phyloP scores from a whole-genome alignment of 2,888 invertebrate species.

The Meliscaeva auricollis region DNA sequence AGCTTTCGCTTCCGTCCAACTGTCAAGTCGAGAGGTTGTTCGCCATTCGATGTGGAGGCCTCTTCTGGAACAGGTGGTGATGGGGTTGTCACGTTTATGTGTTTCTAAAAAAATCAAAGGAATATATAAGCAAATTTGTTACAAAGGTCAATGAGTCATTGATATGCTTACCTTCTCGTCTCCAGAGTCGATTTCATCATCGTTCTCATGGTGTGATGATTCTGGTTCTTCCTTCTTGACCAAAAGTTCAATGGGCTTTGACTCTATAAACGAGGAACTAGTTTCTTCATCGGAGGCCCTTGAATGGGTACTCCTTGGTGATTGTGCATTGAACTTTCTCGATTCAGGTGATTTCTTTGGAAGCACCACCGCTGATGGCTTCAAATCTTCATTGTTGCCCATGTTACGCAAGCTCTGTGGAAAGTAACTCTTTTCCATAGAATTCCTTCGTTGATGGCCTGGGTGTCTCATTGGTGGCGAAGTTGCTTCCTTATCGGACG shows the following conservation, averaged over 20 bases:
- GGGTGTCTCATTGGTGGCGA: slow-evolving; percentile 84
- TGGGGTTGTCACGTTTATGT: slow-evolving; percentile 82
- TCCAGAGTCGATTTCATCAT: slow-evolving; percentile 77
- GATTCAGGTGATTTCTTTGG: slow-evolving; percentile 54
- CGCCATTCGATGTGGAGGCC: slow-evolving; percentile 84
- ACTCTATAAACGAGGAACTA: slow-evolving; percentile 74
- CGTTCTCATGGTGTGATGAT: slow-evolving; percentile 78
- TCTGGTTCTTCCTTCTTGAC: slow-evolving; percentile 65
- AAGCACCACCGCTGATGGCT: slow-evolving; percentile 31
- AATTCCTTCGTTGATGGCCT: slow-evolving; percentile 41
- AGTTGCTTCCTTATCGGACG: slow-evolving; percentile 84
- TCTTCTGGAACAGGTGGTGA: slow-evolving; percentile 78
- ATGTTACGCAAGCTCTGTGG: slow-evolving; percentile 78
- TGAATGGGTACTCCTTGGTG: slow-evolving; percentile 71
- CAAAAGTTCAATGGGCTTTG: slow-evolving; percentile 65
- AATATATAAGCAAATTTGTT: background rate
- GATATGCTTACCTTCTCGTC: slow-evolving; percentile 81
- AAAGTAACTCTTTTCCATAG: slow-evolving; percentile 66
- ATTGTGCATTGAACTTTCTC: slow-evolving; percentile 48
- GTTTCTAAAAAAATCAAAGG: slow-evolving; percentile 78
- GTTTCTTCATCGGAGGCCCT: slow-evolving; percentile 77
- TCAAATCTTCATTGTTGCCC: slow-evolving; percentile 74
- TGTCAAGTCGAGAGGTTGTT: slow-evolving; percentile 91
- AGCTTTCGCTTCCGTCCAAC: slow-evolving; percentile 86
- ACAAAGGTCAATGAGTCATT: background rate